Base-by-base conservation (phyloP, 2,797 vertebrate genomes). In the Cossypha dichroa region DNA sequence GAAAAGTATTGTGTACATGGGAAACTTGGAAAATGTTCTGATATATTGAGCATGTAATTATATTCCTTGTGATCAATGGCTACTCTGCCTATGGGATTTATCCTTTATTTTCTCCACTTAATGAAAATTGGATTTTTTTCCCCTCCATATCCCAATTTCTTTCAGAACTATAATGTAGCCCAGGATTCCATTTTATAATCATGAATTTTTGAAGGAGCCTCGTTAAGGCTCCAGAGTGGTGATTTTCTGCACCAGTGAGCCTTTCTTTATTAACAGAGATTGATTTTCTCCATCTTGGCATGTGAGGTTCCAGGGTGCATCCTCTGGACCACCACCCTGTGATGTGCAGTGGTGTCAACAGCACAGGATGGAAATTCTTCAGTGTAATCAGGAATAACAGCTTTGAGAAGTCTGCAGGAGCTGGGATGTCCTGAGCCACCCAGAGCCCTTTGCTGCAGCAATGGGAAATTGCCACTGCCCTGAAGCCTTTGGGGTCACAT, bases 161-260 rank as follows among this genome's bases (percentile, higher is more conserved):
- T 94, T 82, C 74, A 91, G 91, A 62, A 76, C 80, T 82, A 67
- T 46, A 90, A 88, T 60, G 56, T 40, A 94, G 67, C 83, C 63
- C 59, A 82, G 64, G 80, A 73, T 95, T 94, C 76, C 77, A 87
- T 93, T 95, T 84, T 86, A 74, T 87, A 82, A 87, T 93, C 60
- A 90, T 94, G 88, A 93, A 88, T 97, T 93, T 96, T 96, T 94
- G 94, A 96, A 96, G 85, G 89, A 79, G 31, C 41, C 46, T 93
- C 38, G 82, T 95, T 90, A 90, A 77, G 85, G 78, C 86, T 91
- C 77, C 90, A 79, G 77, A 92, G 75, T 28, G 83, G 88, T 94
- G 88, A 95, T 97, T 97, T 96, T 95, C 96, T 96, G 94, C 68
- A 0, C 52, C 93, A 92, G 63, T 48, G 88, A 93, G 49, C 88